phyloP scores from a whole-genome alignment of 2,888 invertebrate genomes.

The Nysson spinosus region DNA sequence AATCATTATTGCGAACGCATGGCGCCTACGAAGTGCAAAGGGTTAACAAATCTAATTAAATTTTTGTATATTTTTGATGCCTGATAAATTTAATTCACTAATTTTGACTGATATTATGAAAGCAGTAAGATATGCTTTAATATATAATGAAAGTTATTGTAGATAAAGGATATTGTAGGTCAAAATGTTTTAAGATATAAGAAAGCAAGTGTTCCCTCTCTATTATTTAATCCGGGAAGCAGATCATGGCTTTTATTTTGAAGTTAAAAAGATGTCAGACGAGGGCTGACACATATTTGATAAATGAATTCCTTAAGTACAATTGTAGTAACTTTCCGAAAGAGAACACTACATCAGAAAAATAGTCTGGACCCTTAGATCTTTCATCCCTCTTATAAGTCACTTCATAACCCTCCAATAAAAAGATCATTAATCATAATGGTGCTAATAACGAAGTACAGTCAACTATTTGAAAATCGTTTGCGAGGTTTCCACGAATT shows the following conservation, averaged over 20 bases:
- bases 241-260: too few species aligned
- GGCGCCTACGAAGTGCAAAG: too few species aligned
- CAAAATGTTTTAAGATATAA: too few species aligned
- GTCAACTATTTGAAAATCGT: constrained; percentile 13
- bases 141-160: too few species aligned
- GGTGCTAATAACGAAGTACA: constrained; percentile 6
- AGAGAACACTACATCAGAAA: constrained; percentile 18
- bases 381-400: constrained; percentile 18
- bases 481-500: constrained; percentile 7
- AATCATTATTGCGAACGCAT: too few species aligned
- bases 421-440: constrained; percentile 42
- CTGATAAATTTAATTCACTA: too few species aligned
- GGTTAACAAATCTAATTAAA: too few species aligned
- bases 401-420: constrained; percentile 31
- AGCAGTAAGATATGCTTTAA: too few species aligned
- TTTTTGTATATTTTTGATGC: too few species aligned
- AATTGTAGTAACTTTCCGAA: constrained; percentile 29
- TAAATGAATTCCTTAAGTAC: constrained; percentile 20
- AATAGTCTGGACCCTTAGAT: constrained; percentile 14
- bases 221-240: neutral
- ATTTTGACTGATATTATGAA: too few species aligned
- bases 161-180: too few species aligned
- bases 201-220: neutral
- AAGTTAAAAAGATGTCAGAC: constrained; percentile 12
- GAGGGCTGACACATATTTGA: constrained; percentile 17